phyloP scores from a whole-genome alignment of 2,888 invertebrate genomes.

The Agonopterix alstromeriana region DNA sequence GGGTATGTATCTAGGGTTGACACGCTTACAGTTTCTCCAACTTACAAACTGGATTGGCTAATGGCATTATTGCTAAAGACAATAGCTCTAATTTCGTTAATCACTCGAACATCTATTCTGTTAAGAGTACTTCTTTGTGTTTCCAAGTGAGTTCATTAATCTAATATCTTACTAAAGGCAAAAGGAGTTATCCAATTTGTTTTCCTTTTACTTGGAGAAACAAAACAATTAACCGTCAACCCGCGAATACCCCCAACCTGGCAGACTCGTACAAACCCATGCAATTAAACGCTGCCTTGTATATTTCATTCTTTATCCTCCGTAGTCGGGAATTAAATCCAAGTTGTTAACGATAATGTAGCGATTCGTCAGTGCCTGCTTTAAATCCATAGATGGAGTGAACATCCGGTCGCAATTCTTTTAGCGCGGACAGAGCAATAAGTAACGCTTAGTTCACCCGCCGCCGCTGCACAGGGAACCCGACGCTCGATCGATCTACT shows the following conservation, averaged over 20 bases:
- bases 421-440: constrained; percentile 49
- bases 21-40: too few relatives aligned
- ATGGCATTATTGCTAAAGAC: too few relatives aligned
- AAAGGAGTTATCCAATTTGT: too few relatives aligned
- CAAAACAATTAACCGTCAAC: background rate
- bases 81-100: too few relatives aligned
- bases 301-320: constrained; percentile 37
- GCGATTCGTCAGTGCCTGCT: constrained; percentile 60
- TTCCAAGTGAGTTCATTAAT: too few relatives aligned
- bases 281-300: constrained; percentile 23
- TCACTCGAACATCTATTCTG: too few relatives aligned
- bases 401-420: constrained; percentile 31
- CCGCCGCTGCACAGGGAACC: constrained; percentile 22
- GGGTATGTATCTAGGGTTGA: too few relatives aligned
- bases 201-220: too few relatives aligned
- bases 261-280: constrained; percentile 1
- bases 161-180: too few relatives aligned
- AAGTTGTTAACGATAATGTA: constrained; percentile 61
- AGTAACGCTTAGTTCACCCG: constrained; percentile 50
- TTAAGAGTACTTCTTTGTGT: too few relatives aligned
- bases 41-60: too few relatives aligned
- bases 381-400: constrained; percentile 54
- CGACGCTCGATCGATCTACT: background rate
- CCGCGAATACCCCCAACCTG: constrained; percentile 2
- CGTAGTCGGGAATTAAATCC: constrained; percentile 47